Percentiles rank a stretch among this genome's conserved stretches.
Evolutionary conservation across 2,797 vertebrate species (phyloP).

Genomic region (Cottoperca gobio): DNA sequence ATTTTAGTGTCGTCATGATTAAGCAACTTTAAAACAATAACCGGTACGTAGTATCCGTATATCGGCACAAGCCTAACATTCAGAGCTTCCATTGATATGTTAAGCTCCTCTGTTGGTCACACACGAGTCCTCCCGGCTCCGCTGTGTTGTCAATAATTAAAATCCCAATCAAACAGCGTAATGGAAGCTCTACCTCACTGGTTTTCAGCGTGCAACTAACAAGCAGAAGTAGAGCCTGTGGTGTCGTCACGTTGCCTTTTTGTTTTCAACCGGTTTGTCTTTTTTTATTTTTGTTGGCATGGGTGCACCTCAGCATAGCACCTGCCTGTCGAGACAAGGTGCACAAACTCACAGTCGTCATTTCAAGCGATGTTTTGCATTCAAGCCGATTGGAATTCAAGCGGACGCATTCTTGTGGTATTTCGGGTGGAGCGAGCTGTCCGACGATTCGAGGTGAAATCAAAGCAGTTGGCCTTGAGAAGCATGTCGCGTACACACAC

Average conservation of each 20-base stretch:
- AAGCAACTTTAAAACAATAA: not conserved
- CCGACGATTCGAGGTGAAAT: slow-evolving; percentile 65
- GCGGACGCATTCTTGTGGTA: slow-evolving; percentile 69
- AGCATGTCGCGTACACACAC: slow-evolving; percentile 53
- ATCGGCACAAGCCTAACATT: slow-evolving; percentile 71
- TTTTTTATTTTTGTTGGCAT: slow-evolving; percentile 59
- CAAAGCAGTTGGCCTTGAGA: slow-evolving; percentile 65
- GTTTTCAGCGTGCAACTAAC: slow-evolving; percentile 76
- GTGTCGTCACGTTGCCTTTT: slow-evolving; percentile 41
- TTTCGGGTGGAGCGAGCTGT: slow-evolving; percentile 54
- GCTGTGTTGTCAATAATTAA: not conserved
- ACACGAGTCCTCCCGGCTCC: not conserved
- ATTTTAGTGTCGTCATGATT: not conserved
- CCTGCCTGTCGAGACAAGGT: slow-evolving; percentile 72
- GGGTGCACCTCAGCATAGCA: slow-evolving; percentile 62
- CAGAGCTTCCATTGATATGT: slow-evolving; percentile 80
- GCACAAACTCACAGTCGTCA: slow-evolving; percentile 36
- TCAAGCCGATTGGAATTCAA: slow-evolving; percentile 41
- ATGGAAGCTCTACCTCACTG: slow-evolving; percentile 73
- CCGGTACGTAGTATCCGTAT: slow-evolving; percentile 6
- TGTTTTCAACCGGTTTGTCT: slow-evolving; percentile 26
- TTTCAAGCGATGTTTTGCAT: slow-evolving; percentile 39
- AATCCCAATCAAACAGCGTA: slow-evolving; percentile 25
- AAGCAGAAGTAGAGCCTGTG: slow-evolving; percentile 51
- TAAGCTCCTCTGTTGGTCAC: slow-evolving; percentile 23